Base-by-base conservation (phyloP, 1,140 invertebrate species). In the Agraylea sexmaculata region DNA sequence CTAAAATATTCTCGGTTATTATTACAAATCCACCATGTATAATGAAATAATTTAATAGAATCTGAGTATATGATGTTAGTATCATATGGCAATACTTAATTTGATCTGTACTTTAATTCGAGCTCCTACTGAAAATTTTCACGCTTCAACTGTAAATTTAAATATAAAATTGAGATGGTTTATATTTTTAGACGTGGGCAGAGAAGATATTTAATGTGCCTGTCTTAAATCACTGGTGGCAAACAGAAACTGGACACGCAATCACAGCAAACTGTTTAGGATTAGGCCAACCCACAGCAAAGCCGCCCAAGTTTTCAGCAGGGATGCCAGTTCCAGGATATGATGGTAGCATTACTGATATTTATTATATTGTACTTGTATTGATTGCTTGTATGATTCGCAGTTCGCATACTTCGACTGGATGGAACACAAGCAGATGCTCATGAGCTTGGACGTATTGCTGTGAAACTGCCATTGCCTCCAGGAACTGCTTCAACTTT, bases 151-250 rank as follows among this genome's bases (percentile, higher is more conserved):
- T n/a, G n/a, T n/a, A n/a, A n/a, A n/a, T n/a, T n/a, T 8, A 27
- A 27, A 27, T 27, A 27, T 27, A 8, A 8, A 27, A 27, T 8
- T 8, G 25, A 8, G n/a, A 27, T 27, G 8, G 8, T 27, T 27
- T 27, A 12, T 12, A 27, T 13, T 40, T 49, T 10, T 39, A 90
- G 70, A 50, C 64, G 4, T 96, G 90, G 90, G 80, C 84, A 1
- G 77, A 85, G 57, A 75, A 75, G 37, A 67, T 72, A 7, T 86
- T 94, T 51, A 73, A 80, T 44, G 84, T 86, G 2, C 87, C 89
- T 0, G 75, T 92, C 6, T 54, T 93, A 13, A 93, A 96, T 59
- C 83, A 95, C 56, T 96, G 89, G 89, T 96, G 91, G 90, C 91
- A 95, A 64, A 92, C 87, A 4, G 90, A 95, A 66, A 88, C 87